Conservation (phyloP, 2,888 invertebrate genomes). For the Tribolium freemani region DNA sequence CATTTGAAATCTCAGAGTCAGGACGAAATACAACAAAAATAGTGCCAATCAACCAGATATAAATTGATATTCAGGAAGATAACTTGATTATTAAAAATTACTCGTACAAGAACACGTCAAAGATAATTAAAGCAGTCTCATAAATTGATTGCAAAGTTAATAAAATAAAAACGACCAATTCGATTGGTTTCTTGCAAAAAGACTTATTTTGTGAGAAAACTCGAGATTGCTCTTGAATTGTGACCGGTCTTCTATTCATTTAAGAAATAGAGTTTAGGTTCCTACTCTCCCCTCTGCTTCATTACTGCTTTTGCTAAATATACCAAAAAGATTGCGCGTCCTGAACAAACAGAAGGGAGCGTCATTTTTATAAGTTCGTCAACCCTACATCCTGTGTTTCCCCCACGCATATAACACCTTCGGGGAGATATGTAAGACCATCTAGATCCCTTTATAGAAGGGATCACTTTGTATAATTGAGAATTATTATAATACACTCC, state of each 20-base stretch:
- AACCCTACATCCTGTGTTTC: constrained; percentile 29
- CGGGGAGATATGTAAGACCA: constrained; percentile 16
- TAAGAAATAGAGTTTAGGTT: background rate
- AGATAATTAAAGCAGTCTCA: background rate
- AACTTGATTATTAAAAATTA: background rate
- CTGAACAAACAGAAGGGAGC: constrained; percentile 7
- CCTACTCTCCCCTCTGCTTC: background rate
- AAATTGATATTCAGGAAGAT: background rate
- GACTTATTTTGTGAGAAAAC: background rate
- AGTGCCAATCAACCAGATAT: background rate
- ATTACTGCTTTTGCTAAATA: constrained; percentile 4
- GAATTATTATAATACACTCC: constrained; percentile 32
- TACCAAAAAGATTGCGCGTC: background rate
- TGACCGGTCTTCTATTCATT: background rate
- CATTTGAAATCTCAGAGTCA: background rate
- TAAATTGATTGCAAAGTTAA: background rate
- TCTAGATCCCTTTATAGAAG: constrained; percentile 24
- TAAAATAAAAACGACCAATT: background rate
- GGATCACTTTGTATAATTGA: constrained; percentile 40
- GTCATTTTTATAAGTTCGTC: constrained; percentile 40
- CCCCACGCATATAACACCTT: constrained; percentile 20
- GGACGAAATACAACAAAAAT: background rate
- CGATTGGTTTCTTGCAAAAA: background rate
- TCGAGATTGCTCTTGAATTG: too few species aligned
- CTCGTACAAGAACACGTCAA: background rate